These are phyloP conservation scores for Mixornis gularis DNA, from an alignment of 2,113 vertebrate species.

Conservation along the genomic window DNA sequence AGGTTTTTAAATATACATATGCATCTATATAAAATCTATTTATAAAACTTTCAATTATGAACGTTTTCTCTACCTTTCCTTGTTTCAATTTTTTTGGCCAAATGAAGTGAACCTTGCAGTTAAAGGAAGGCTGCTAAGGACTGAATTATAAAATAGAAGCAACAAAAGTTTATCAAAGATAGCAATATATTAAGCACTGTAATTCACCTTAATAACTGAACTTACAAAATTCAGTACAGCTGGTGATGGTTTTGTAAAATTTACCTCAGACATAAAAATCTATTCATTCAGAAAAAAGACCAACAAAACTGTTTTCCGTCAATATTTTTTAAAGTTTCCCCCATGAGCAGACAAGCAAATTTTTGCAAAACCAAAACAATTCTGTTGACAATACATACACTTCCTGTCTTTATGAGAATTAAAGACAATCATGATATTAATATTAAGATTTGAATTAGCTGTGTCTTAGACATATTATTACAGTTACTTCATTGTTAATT, in stretches of 20 bases:
- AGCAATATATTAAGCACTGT: not conserved
- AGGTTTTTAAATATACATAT: conserved; percentile 30
- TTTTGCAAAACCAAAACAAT: not conserved
- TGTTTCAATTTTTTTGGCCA: not conserved
- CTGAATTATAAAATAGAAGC: not conserved
- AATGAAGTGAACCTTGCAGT: not conserved
- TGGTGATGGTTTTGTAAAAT: not conserved
- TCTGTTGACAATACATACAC: not conserved
- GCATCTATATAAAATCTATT: not conserved
- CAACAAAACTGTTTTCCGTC: rapidly evolving
- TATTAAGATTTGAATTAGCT: not conserved
- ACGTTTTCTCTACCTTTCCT: not conserved
- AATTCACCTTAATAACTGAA: not conserved
- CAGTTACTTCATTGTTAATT: not conserved
- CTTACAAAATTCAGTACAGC: not conserved
- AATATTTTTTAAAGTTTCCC: not conserved
- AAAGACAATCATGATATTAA: not conserved
- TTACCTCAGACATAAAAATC: not conserved
- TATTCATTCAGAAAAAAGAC: not conserved
- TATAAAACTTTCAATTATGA: conserved; percentile 26
- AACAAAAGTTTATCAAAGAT: not conserved
- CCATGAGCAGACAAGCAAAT: not conserved
- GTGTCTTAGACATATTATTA: not conserved
- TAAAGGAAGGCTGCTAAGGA: not conserved
- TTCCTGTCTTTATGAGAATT: not conserved